Percentiles rank a stretch among this genome's conserved stretches.
These are phyloP conservation scores for Cladopsammia gracilis DNA, from an alignment of 64 coral and sea anemone species.

Conservation along the genomic window DNA sequence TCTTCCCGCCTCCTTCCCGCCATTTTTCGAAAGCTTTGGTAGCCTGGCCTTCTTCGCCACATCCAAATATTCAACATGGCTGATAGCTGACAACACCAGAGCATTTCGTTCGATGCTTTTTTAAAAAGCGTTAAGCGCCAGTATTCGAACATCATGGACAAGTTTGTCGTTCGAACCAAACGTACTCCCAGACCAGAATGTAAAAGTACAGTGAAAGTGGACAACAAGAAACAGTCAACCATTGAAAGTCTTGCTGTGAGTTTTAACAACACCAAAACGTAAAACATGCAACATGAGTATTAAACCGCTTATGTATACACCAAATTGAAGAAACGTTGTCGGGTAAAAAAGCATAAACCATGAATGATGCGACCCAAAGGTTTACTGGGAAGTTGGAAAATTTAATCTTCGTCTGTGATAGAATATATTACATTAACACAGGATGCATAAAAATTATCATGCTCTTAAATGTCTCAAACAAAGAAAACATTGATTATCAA, in stretches of 20 bases:
- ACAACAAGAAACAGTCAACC: constrained; percentile 71
- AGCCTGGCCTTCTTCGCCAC: background rate
- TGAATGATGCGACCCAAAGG: too few relatives aligned
- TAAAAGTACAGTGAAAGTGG: background rate
- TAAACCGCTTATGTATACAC: too few relatives aligned
- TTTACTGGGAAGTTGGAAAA: too few relatives aligned
- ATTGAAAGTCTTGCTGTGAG: constrained; percentile 78
- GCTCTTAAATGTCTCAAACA: too few relatives aligned
- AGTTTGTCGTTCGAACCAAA: constrained; percentile 65
- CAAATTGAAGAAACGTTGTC: too few relatives aligned
- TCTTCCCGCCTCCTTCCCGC: background rate
- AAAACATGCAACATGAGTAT: too few relatives aligned
- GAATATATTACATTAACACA: too few relatives aligned
- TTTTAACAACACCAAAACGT: background rate
- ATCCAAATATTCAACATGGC: constrained; percentile 2
- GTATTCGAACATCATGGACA: constrained; percentile 51
- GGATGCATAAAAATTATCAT: too few relatives aligned
- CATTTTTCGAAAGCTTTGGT: background rate
- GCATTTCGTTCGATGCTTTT: too few relatives aligned
- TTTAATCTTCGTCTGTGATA: too few relatives aligned
- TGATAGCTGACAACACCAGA: background rate
- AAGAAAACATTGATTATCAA: too few relatives aligned
- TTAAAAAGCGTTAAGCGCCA: background rate
- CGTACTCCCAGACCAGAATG: constrained; percentile 4
- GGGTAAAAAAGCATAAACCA: too few relatives aligned